Base-by-base conservation (phyloP, 2,888 invertebrate species). In the Sphaerophoria rueppellii region DNA sequence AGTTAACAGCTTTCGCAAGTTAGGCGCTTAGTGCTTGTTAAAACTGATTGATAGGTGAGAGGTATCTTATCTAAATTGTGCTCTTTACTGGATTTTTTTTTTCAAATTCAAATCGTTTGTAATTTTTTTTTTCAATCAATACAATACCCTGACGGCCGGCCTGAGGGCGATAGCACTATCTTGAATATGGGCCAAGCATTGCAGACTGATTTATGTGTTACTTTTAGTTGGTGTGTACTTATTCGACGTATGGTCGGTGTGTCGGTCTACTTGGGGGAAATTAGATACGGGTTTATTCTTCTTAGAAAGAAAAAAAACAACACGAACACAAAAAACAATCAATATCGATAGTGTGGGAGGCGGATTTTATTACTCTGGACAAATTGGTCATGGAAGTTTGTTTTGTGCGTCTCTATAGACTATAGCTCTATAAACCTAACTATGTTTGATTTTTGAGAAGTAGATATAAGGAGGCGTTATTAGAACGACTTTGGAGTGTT, bases 61-160 rank as follows among this genome's bases (percentile, higher is more conserved):
- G 4, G 11, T 79, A 60, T 72, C 79, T 83, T 83, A 83, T 79
- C 82, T 50, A 16, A 34, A 50, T 65, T 50, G 16, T 63, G 34
- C 50, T 65, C 9, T 37, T 65, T 50, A 9, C 16, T 46, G 16
- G n/a, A 11, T 24, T 48, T 37, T 50, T 46, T 37, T 67, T 76
- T 11, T 60, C 48, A 61, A 58, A 37, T 40, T 58, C 37, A 58
- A 60, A 60, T 43, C 9, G 12, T 43, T 9, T 6, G 40, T 60
- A 16, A 4, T 40, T 40, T 40, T 7, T 11, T n/a, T 14, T 16
- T 65, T 24, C 43, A 65, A 67, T 67, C 67, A 54, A 67, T 67
- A 58, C 0, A 16, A 52, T 67, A 54, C 40, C 52, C 24, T 35
- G 40, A 32, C 5, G 40, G 6, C n/a, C 24, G 43, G 12, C 32